A percentile compares a stretch with the other conserved stretches of the same genome.
Conservation (phyloP, 2,797 vertebrate species). For the Aldrovandia affinis region DNA sequence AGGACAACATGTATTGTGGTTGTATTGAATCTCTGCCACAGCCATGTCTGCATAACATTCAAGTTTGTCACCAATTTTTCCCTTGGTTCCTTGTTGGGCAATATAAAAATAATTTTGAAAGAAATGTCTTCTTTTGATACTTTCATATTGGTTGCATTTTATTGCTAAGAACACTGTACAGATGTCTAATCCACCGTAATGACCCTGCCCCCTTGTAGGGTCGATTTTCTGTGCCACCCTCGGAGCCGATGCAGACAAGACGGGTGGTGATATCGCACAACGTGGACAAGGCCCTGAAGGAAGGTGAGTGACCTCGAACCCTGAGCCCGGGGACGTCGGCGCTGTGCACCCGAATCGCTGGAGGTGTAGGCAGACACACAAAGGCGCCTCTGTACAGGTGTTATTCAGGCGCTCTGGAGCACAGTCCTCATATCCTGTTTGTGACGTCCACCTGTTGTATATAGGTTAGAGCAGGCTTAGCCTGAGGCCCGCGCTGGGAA, state of each 20-base stretch:
- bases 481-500: background rate
- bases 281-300: conserved; percentile 81
- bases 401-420: background rate
- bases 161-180: background rate
- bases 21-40: background rate
- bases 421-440: background rate
- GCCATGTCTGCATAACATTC: background rate
- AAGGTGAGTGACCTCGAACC: conserved; percentile 63
- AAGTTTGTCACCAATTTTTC: background rate
- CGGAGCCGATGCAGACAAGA: conserved; percentile 68
- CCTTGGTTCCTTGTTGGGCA: background rate
- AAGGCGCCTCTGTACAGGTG: background rate
- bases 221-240: conserved; percentile 57
- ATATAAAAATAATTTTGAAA: background rate
- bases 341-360: background rate
- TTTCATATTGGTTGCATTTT: background rate
- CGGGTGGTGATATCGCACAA: conserved; percentile 79
- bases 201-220: conserved; percentile 55
- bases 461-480: background rate
- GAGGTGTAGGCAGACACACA: background rate
- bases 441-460: background rate
- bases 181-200: background rate
- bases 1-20: background rate
- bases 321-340: background rate
- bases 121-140: background rate